Evolutionary conservation across 2,888 invertebrate genomes (phyloP).

Genomic region (Aelia acuminata): DNA sequence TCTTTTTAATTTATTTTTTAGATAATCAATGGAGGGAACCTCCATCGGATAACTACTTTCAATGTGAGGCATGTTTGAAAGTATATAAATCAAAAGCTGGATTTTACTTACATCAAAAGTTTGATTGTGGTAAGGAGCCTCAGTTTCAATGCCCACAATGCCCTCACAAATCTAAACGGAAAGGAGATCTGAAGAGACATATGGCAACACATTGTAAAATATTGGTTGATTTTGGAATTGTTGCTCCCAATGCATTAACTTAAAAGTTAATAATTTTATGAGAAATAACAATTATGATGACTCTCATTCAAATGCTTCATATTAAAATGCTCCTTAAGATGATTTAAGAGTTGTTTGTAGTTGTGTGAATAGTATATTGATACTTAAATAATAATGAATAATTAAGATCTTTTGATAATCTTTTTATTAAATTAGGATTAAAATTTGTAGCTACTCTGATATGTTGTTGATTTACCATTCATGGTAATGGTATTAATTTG

Average conservation of each 20-base stretch:
- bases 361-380: constrained; percentile 7
- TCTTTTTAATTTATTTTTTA: background rate
- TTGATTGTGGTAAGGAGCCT: constrained; percentile 70
- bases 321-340: too few species aligned
- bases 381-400: background rate
- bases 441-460: background rate
- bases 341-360: background rate
- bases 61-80: constrained; percentile 55
- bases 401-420: background rate
- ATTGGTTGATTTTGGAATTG: constrained; percentile 3
- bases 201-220: constrained; percentile 65
- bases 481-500: background rate
- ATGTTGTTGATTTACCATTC: background rate
- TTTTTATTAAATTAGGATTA: background rate
- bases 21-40: background rate
- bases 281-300: background rate
- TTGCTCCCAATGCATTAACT: constrained; percentile 2
- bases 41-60: background rate
- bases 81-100: constrained; percentile 55
- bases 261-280: background rate
- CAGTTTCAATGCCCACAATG: constrained; percentile 70
- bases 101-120: constrained; percentile 66
- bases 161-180: constrained; percentile 68
- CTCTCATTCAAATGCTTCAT: background rate
- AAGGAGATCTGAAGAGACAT: constrained; percentile 68